These are phyloP conservation scores for Tuta absoluta DNA, from an alignment of 2,888 invertebrate species.

Conservation along the genomic window DNA sequence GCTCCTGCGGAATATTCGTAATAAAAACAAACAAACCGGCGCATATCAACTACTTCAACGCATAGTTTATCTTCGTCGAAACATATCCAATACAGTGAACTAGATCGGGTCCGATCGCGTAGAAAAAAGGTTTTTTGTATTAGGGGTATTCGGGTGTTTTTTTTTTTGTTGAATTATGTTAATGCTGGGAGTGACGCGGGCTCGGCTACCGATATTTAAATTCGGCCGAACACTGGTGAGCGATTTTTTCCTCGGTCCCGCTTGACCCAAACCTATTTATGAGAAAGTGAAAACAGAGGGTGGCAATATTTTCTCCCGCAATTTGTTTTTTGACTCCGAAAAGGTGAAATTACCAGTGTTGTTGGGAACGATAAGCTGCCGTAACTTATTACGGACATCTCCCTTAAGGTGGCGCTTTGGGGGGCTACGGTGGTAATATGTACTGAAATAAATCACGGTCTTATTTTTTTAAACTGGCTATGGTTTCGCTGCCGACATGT, in stretches of 20 bases:
- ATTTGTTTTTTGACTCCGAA: conserved; percentile 35
- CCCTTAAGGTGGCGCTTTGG: conserved; percentile 24
- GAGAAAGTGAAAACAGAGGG: conserved; percentile 48
- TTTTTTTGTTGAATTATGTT: conserved; percentile 76
- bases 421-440: conserved; percentile 20
- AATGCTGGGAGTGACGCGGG: conserved; percentile 67
- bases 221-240: conserved; percentile 56
- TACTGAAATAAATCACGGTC: conserved; percentile 20
- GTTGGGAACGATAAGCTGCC: conserved; percentile 28
- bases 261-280: conserved; percentile 51
- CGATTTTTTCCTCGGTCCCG: conserved; percentile 53
- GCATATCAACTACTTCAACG: conserved; percentile 17
- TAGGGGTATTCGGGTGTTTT: conserved; percentile 57
- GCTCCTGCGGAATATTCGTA: conserved; percentile 11
- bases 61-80: conserved; percentile 44
- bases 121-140: conserved; percentile 61
- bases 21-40: conserved; percentile 25
- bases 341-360: conserved; percentile 33
- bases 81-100: conserved; percentile 67
- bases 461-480: not conserved
- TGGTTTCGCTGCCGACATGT: not conserved
- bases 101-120: conserved; percentile 58
- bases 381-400: conserved; percentile 28
- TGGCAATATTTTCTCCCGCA: conserved; percentile 45
- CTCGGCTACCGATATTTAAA: conserved; percentile 73